phyloP scores from a whole-genome alignment of 2,113 vertebrate genomes.

The Scalopus aquaticus region DNA sequence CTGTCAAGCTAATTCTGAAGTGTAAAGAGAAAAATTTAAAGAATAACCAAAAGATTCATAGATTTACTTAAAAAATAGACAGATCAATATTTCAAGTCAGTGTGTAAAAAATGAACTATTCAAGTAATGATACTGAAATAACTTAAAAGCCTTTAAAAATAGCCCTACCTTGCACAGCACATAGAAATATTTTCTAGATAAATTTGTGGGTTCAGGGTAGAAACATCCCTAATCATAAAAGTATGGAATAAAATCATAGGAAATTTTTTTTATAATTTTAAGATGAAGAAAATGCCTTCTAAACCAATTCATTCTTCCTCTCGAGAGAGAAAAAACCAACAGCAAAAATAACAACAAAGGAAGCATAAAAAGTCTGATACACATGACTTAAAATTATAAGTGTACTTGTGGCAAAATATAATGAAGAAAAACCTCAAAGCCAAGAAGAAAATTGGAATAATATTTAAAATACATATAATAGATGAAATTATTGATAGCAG shows the following conservation, averaged over 20 bases:
- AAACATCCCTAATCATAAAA: not conserved
- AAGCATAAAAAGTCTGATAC: not conserved
- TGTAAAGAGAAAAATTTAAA: not conserved
- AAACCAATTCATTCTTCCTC: not conserved
- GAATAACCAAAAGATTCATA: not conserved
- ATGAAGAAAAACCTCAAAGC: not conserved
- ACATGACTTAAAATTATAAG: not conserved
- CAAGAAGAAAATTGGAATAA: conserved; percentile 12
- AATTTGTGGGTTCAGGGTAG: not conserved
- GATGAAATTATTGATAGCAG: not conserved
- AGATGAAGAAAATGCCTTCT: not conserved
- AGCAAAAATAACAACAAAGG: not conserved
- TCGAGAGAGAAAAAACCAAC: not conserved
- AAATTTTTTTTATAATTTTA: not conserved
- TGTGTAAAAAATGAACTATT: not conserved
- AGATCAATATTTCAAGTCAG: not conserved
- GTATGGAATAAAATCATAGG: not conserved
- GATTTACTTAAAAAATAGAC: not conserved
- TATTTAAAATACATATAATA: not conserved
- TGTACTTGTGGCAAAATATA: not conserved
- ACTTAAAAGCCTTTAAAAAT: not conserved
- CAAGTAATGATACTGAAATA: not conserved
- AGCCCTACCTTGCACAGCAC: not conserved
- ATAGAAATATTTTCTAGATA: not conserved
- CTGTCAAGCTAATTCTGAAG: not conserved